Evolutionary conservation across 1,140 invertebrate genomes (phyloP), one percentile per base, ranked within the genome.

Genomic region (Latrodectus geometricus): DNA sequence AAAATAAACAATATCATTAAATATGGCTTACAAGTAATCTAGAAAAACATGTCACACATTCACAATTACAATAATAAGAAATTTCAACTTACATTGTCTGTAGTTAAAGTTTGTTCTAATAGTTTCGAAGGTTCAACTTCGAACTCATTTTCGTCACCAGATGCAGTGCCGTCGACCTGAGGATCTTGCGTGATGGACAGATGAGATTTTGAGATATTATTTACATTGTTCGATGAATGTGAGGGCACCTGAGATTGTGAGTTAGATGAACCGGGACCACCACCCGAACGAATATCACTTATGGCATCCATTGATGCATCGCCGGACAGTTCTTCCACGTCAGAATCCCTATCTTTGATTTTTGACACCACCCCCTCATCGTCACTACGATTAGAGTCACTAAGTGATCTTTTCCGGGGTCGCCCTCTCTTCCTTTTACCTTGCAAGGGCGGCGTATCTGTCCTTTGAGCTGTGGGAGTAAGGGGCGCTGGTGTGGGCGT

Each of bases 91-190:
- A 87, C 85, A 80, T 87, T 87, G 54, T 87, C 77, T 48, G 85
- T 87, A 75, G 77, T 80, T 73, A 80, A 70, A 69, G 85, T 87
- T 87, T 87, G 85, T 80, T 87, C 76, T 75, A 87, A 66, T 15
- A 80, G 72, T 56, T 87, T 87, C n/a, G 85, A 87, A 49, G 85
- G 85, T 20, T 87, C 85, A 14, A 87, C 76, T 68, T 87, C 76
- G 56, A 79, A 79, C 11, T 87, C 76, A 48, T 77, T 77, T 35
- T 87, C 77, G n/a, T 87, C 85, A 66, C 70, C 77, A 21, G 70
- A 80, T 72, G 66, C 52, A 66, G 15, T 23, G 7, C 75, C 81
- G 14, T 84, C 81, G 49, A 77, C 70, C 83, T 78, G 83, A 86
- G 76, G 69, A 65, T 79, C 76, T 56, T 87, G 54, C 15, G 76